A percentile compares a stretch with the other conserved stretches of the same genome.
These are phyloP conservation scores for Capitulum mitella DNA, from an alignment of 2,888 invertebrate species.

Conservation along the genomic window DNA sequence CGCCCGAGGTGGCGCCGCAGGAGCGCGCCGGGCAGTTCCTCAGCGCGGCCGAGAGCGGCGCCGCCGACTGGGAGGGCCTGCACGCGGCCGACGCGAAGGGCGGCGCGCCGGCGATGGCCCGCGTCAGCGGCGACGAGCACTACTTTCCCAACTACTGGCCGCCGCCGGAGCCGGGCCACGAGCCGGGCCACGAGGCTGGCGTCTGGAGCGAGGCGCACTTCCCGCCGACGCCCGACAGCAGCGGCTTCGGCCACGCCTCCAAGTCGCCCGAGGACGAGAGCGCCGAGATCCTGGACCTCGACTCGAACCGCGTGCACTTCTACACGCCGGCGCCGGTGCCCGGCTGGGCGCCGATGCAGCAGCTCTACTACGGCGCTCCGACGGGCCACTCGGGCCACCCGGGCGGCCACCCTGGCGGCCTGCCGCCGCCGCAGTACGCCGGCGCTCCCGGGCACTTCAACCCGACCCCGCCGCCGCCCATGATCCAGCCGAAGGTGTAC, in stretches of 20 bases:
- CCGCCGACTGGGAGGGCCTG: not conserved
- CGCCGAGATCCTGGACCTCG: constrained; percentile 35
- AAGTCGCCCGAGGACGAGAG: constrained; percentile 8
- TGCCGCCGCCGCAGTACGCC: not conserved
- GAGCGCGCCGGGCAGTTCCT: not conserved
- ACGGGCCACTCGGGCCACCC: not conserved
- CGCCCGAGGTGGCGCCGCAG: not conserved
- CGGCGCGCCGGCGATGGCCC: not conserved
- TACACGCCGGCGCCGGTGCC: not conserved
- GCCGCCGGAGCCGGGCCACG: not conserved
- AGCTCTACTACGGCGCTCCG: not conserved
- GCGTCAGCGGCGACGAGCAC: not conserved
- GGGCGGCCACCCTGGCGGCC: not conserved
- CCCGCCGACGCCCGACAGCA: constrained; percentile 15
- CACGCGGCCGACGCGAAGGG: not conserved
- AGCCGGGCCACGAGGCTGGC: not conserved
- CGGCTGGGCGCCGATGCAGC: not conserved
- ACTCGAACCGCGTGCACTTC: constrained; percentile 33
- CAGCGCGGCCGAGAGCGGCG: not conserved
- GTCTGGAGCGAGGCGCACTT: constrained; percentile 4
- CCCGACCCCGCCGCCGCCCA: constrained; percentile 5
- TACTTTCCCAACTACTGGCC: not conserved
- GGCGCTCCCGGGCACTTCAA: not conserved
- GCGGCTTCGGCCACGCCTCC: not conserved
- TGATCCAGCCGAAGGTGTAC: not conserved